Conservation (phyloP, 2,888 invertebrate species). For the Netelia virgata region DNA sequence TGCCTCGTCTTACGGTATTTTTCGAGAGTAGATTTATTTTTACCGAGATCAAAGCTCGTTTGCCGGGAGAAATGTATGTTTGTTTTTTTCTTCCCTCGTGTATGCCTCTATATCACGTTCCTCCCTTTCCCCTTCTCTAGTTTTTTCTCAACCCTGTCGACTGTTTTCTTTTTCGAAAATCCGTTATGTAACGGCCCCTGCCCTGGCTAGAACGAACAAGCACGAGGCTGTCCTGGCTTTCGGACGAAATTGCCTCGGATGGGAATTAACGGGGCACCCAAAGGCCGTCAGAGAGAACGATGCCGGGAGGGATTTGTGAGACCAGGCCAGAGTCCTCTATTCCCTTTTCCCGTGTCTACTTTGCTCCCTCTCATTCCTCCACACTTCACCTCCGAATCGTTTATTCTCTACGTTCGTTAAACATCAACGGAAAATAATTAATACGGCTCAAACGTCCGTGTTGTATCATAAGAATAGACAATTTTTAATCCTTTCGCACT, state of each 20-base stretch:
- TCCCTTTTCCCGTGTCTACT: conserved; percentile 2
- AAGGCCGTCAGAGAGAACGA: conserved; percentile 41
- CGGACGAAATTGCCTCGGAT: conserved; percentile 54
- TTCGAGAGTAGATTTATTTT: not conserved
- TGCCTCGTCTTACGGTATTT: not conserved
- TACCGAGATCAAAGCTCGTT: not conserved
- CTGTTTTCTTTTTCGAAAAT: conserved; percentile 30
- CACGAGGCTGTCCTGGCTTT: conserved; percentile 26
- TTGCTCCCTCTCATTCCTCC: conserved; percentile 17
- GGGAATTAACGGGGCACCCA: conserved; percentile 54
- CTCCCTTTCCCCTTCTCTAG: conserved; percentile 3
- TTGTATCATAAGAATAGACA: not conserved
- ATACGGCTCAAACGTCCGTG: not conserved
- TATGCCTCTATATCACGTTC: not conserved
- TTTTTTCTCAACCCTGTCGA: conserved; percentile 33
- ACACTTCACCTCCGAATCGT: conserved; percentile 2
- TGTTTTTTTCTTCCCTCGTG: not conserved
- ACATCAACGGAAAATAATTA: not conserved
- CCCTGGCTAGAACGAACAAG: conserved; percentile 22
- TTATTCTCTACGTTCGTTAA: not conserved
- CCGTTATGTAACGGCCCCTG: not conserved
- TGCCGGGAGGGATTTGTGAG: conserved; percentile 42
- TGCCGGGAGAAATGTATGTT: not conserved
- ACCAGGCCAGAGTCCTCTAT: conserved; percentile 8
- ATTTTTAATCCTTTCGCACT: not conserved